phyloP scores from a whole-genome alignment of 2,888 invertebrate species.

The Caradrina kadenii region DNA sequence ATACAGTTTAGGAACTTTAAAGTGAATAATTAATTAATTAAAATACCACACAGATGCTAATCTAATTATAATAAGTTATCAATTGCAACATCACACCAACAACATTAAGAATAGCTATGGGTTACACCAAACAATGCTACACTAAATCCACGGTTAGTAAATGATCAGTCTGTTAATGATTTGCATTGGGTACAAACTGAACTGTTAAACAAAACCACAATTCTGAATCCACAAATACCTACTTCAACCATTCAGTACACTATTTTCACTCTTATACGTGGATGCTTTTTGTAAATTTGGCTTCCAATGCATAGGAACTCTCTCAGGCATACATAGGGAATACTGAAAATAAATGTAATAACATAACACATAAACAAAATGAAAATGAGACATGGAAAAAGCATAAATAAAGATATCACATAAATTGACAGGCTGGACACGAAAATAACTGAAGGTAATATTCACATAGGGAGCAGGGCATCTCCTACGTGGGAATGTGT shows the following conservation, averaged over 20 bases:
- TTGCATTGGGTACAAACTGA: conserved; percentile 72
- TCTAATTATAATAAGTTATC: conserved; percentile 78
- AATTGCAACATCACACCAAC: conserved; percentile 88
- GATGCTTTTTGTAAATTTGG: conserved; percentile 90
- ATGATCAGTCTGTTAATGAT: conserved; percentile 72
- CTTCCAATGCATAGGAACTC: conserved; percentile 90
- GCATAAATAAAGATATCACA: conserved; percentile 32
- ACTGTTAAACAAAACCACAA: conserved; percentile 71
- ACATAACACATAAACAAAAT: conserved; percentile 75
- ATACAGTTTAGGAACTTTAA: conserved; percentile 75
- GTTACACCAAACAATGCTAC: conserved; percentile 87
- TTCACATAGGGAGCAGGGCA: conserved; percentile 3
- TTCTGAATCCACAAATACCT: conserved; percentile 81
- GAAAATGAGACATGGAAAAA: conserved; percentile 64
- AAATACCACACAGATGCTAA: conserved; percentile 86
- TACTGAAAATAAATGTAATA: conserved; percentile 86
- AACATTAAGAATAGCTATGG: conserved; percentile 88
- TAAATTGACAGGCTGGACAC: conserved; percentile 10
- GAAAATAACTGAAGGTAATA: conserved; percentile 4
- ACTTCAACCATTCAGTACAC: conserved; percentile 90
- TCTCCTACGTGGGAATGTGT: conserved; percentile 16
- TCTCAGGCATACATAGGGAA: conserved; percentile 90
- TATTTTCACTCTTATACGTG: conserved; percentile 91
- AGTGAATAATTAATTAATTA: conserved; percentile 60
- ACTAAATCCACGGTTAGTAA: conserved; percentile 81